These are phyloP conservation scores for Oligia strigilis DNA, from an alignment of 2,888 invertebrate genomes.

Conservation along the genomic window DNA sequence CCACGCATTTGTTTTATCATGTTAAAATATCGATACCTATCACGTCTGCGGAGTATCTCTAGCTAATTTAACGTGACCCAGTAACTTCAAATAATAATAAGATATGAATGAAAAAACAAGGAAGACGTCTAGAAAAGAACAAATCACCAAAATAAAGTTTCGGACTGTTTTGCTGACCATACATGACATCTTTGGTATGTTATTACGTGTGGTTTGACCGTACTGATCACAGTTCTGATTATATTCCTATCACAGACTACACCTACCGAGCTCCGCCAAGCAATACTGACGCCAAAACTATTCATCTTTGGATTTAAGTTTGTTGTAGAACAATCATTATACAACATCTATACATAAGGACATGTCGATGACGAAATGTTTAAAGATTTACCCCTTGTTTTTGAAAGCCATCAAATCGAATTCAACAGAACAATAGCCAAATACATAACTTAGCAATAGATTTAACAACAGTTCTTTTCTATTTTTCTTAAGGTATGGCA, in stretches of 20 bases:
- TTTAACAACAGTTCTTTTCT: too few relatives aligned
- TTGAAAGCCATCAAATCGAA: too few relatives aligned
- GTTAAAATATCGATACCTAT: too few relatives aligned
- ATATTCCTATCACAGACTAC: conserved; percentile 81
- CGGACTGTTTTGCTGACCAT: conserved; percentile 63
- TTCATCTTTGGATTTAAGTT: conserved; percentile 29
- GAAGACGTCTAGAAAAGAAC: not conserved
- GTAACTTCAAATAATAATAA: not conserved
- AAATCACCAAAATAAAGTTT: not conserved
- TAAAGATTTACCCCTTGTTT: too few relatives aligned
- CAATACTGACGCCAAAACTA: conserved; percentile 42
- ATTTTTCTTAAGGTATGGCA: too few relatives aligned
- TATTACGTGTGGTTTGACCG: conserved; percentile 76
- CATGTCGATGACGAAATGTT: too few relatives aligned
- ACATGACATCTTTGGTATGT: conserved; percentile 65
- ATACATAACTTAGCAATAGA: too few relatives aligned
- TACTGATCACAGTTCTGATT: conserved; percentile 80
- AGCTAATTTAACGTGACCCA: not conserved
- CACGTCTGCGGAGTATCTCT: not conserved
- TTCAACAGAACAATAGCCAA: too few relatives aligned
- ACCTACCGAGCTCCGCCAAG: conserved; percentile 62
- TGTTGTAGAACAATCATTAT: conserved; percentile 1
- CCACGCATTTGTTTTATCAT: too few relatives aligned
- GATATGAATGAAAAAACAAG: not conserved
- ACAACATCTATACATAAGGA: too few relatives aligned